Percentiles rank a stretch among this genome's conserved stretches.
These are phyloP conservation scores for Cossypha niveicapilla DNA, from an alignment of 2,797 vertebrate species.

Conservation along the genomic window DNA sequence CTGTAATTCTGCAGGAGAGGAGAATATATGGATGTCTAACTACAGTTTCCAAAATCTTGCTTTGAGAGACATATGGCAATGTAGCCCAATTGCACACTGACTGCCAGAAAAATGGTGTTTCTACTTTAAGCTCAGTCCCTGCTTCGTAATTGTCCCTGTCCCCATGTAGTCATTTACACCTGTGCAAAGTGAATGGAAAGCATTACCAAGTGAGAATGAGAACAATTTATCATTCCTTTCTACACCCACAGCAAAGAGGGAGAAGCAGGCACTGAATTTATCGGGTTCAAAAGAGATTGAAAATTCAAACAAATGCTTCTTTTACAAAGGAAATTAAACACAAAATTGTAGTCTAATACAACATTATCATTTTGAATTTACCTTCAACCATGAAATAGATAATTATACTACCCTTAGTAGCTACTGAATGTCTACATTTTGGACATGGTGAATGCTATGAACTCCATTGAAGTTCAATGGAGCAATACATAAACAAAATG, in stretches of 20 bases:
- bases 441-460: not conserved
- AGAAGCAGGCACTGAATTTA: not conserved
- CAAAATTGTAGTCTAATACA: not conserved
- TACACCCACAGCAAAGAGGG: not conserved
- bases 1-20: not conserved
- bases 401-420: not conserved
- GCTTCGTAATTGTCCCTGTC: not conserved
- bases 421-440: not conserved
- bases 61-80: not conserved
- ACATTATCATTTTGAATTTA: not conserved
- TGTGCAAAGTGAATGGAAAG: slow-evolving; percentile 11
- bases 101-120: not conserved
- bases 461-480: not conserved
- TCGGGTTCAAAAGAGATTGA: not conserved
- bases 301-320: not conserved
- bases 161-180: slow-evolving; percentile 18
- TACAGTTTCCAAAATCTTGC: not conserved
- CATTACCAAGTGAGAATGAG: not conserved
- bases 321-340: not conserved
- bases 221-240: slow-evolving; percentile 19
- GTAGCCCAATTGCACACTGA: not conserved
- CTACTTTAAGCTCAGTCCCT: not conserved
- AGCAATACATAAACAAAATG: not conserved
- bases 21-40: not conserved
- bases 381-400: not conserved